Base-by-base conservation (phyloP, 1,140 invertebrate genomes). In the Agrilus planipennis region DNA sequence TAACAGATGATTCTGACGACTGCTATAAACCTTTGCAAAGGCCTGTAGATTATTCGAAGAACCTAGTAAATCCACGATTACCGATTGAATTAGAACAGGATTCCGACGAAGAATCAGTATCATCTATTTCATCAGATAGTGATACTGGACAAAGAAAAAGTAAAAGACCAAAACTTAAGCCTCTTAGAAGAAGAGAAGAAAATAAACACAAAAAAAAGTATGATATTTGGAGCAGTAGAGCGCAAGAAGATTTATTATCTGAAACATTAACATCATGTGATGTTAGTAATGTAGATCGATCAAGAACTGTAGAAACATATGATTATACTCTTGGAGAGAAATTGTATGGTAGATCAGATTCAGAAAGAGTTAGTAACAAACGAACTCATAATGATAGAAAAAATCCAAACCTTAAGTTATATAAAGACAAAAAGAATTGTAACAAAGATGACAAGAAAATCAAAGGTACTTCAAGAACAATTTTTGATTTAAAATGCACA, bases 301-400 rank as follows among this genome's bases (percentile, higher is more conserved):
- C 65, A 43, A 62, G 76, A 14, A 70, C 62, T 53, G 72, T 77
- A 1, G 76, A 78, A 46, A 72, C 64, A 57, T 77, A 78, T 49
- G 69, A 73, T 52, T 70, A 67, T 46, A 45, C 60, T 39, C 39
- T 10, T 30, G 41, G 47, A 38, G 42, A 32, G 21, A 25, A 52
- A 3, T 28, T 57, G 2, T 54, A 49, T 6, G 68, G 3, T 65
- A 66, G 41, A 71, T 67, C 44, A 57, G 67, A 2, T 66, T 70
- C 37, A 61, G 68, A 20, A 62, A 64, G 18, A 60, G 55, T 17
- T 59, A 63, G 57, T 23, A 71, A 68, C 39, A 79, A 79, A 62
- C 63, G 76, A 50, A 76, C 66, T 37, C 62, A 68, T 49, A 54
- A 59, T 34, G 76, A 80, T 31, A 67, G 74, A 50, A 58, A 58